A percentile compares a stretch with the other conserved stretches of the same genome.
phyloP scores from a whole-genome alignment of 2,797 vertebrate species.

The Molossus molossus region DNA sequence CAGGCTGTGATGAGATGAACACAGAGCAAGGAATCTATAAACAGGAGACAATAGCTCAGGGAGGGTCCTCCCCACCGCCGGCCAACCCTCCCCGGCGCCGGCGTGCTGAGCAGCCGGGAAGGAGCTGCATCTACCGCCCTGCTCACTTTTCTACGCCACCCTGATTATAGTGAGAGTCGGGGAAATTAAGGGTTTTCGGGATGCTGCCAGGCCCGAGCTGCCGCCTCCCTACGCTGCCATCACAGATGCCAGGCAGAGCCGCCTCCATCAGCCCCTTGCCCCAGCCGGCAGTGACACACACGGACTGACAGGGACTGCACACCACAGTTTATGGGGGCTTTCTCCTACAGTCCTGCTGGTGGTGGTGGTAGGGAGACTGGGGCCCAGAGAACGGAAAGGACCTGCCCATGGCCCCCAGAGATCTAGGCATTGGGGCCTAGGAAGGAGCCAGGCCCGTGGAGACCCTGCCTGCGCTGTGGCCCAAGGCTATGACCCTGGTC shows the following conservation, averaged over 20 bases:
- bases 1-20: not conserved
- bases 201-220: slow-evolving; percentile 68
- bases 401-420: not conserved
- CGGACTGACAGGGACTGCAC: not conserved
- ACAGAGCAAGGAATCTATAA: not conserved
- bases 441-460: not conserved
- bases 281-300: not conserved
- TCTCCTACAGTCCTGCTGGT: not conserved
- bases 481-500: not conserved
- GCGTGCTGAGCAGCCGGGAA: not conserved
- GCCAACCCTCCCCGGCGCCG: accelerated
- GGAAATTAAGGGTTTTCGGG: slow-evolving; percentile 82
- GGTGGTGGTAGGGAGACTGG: not conserved
- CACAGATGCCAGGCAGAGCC: slow-evolving; percentile 73
- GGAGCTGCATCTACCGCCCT: slow-evolving; percentile 47
- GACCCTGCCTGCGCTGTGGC: accelerated
- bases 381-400: not conserved
- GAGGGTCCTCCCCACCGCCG: not conserved
- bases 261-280: slow-evolving; percentile 56
- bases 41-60: not conserved
- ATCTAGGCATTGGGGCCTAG: too few relatives aligned
- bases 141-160: slow-evolving; percentile 50
- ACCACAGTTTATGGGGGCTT: not conserved
- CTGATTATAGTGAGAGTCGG: slow-evolving; percentile 78
- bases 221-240: slow-evolving; percentile 56